phyloP scores from a whole-genome alignment of 2,888 invertebrate genomes.

The Pegoplata infirma region DNA sequence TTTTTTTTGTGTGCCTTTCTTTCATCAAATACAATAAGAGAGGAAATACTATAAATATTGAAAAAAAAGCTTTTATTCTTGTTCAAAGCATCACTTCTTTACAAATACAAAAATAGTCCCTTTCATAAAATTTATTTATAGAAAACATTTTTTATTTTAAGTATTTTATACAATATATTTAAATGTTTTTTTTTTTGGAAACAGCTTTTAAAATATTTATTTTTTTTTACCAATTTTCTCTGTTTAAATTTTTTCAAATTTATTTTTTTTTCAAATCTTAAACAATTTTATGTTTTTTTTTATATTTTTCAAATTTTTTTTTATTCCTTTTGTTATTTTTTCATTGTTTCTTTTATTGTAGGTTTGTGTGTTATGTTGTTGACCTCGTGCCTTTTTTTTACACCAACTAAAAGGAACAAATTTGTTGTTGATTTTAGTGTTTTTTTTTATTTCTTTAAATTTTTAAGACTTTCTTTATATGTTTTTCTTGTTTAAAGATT shows the following conservation, averaged over 20 bases:
- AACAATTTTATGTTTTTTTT: not conserved
- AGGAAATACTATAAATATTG: not conserved
- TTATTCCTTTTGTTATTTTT: not conserved
- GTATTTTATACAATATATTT: not conserved
- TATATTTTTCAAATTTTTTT: not conserved
- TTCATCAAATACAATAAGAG: not conserved
- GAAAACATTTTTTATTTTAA: not conserved
- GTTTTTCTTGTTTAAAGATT: not conserved
- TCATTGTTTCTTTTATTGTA: not conserved
- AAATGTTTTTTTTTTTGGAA: not conserved
- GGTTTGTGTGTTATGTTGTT: constrained; percentile 35
- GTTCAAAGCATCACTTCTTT: not conserved
- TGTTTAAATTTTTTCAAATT: not conserved
- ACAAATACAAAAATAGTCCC: not conserved
- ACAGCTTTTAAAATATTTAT: not conserved
- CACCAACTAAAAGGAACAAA: not conserved
- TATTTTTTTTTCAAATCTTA: not conserved
- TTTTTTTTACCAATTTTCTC: not conserved
- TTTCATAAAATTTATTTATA: not conserved
- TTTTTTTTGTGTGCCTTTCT: too few species aligned
- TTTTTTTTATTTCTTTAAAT: not conserved
- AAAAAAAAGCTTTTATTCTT: not conserved
- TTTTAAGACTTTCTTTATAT: not conserved
- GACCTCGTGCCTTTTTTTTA: constrained; percentile 23
- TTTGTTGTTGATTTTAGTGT: too few species aligned